Percentiles rank a stretch among this genome's conserved stretches.
Evolutionary conservation across 2,888 invertebrate species (phyloP).

Genomic region (Platycnemis pennipes): DNA sequence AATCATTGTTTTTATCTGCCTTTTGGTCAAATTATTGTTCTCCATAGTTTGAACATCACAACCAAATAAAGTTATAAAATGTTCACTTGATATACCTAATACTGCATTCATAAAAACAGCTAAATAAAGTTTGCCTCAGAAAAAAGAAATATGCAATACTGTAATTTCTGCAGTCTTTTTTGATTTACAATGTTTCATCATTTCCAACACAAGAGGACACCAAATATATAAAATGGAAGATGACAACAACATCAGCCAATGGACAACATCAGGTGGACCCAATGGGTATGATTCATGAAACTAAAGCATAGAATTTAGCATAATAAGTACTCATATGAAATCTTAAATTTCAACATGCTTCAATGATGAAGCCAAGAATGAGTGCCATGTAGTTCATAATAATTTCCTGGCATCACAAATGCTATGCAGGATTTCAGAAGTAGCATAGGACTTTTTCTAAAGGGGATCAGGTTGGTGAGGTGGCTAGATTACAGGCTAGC

Average conservation of each 20-base stretch:
- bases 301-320: no score
- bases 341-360: no score
- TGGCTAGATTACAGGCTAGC: no score
- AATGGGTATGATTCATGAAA: no score
- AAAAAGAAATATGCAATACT: conserved; percentile 31
- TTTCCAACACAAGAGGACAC: not conserved
- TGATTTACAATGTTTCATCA: not conserved
- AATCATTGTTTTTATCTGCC: conserved; percentile 50
- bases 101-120: conserved; percentile 58
- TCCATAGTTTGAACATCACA: conserved; percentile 59
- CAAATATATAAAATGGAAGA: not conserved
- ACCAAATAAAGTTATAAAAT: conserved; percentile 37
- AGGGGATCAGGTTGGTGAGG: no score
- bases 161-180: not conserved
- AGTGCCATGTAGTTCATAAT: no score
- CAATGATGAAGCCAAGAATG: no score
- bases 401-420: no score
- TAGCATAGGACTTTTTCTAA: no score
- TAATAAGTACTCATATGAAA: no score
- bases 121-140: conserved; percentile 58
- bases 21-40: conserved; percentile 60
- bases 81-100: conserved; percentile 64
- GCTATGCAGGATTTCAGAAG: no score
- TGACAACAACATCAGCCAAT: not conserved
- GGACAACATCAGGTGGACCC: not conserved